Conservation (phyloP, 2,113 vertebrate species). For the Nettapus auritus region DNA sequence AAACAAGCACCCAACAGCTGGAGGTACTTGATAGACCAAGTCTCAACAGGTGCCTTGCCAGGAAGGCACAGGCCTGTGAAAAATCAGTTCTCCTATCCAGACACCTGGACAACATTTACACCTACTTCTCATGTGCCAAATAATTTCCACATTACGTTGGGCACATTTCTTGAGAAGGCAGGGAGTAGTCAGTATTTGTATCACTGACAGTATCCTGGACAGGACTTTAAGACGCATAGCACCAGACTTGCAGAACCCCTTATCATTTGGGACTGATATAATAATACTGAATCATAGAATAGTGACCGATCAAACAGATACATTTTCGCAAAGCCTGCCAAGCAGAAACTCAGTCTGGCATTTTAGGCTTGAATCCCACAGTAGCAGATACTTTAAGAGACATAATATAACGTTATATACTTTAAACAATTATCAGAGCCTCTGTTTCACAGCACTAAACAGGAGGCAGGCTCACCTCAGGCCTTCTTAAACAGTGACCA, state of each 20-base stretch:
- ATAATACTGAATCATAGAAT: not conserved
- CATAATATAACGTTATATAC: not conserved
- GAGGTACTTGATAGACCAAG: not conserved
- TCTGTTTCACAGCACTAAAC: not conserved
- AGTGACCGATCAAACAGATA: not conserved
- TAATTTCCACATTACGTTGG: not conserved
- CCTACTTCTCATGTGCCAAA: not conserved
- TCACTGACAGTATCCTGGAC: not conserved
- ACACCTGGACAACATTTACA: not conserved
- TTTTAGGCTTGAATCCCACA: not conserved
- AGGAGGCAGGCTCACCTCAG: not conserved
- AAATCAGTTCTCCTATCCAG: not conserved
- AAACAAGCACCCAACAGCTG: not conserved
- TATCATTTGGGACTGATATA: not conserved
- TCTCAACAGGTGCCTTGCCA: not conserved
- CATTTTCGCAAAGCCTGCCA: not conserved
- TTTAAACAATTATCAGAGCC: not conserved
- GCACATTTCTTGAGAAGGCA: not conserved
- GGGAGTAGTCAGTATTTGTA: not conserved
- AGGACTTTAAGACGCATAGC: not conserved
- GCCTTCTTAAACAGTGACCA: rapidly evolving
- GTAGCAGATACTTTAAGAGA: not conserved
- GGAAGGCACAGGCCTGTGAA: not conserved
- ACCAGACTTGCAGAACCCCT: not conserved
- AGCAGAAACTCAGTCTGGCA: too few species aligned